Percentiles rank a stretch among this genome's conserved stretches.
phyloP scores from a whole-genome alignment of 2,888 invertebrate species.

The Heteropelma amictum region DNA sequence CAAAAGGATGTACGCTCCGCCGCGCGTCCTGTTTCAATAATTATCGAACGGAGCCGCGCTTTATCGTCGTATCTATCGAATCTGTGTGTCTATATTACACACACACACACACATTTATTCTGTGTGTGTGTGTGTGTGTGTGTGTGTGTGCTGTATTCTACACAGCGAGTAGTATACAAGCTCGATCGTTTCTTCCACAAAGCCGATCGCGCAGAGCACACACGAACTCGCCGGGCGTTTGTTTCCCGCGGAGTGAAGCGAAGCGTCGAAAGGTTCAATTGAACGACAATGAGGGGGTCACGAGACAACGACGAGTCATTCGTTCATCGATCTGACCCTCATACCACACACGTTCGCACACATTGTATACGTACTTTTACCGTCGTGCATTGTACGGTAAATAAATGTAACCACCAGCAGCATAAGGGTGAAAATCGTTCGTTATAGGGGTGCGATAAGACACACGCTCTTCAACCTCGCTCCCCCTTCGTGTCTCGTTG shows the following conservation, averaged over 20 bases:
- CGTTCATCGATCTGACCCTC: conserved; percentile 54
- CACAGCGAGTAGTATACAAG: no score
- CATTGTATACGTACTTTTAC: not conserved
- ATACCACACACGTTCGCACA: conserved; percentile 8
- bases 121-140: no score
- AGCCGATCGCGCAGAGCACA: conserved; percentile 10
- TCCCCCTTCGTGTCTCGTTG: not conserved
- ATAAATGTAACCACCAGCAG: no score
- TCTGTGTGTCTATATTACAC: no score
- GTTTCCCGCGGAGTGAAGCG: conserved; percentile 30
- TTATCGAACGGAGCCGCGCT: conserved; percentile 45
- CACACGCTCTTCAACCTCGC: conserved; percentile 35
- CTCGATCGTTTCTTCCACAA: no score
- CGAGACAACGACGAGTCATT: conserved; percentile 31
- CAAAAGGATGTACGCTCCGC: conserved; percentile 9
- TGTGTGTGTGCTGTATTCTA: no score
- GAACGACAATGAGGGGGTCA: conserved; percentile 43
- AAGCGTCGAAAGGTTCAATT: conserved; percentile 55
- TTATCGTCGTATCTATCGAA: no score
- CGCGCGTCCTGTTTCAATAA: conserved; percentile 27
- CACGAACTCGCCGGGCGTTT: not conserved
- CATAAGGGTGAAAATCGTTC: conserved; percentile 49
- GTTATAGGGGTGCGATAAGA: conserved; percentile 49
- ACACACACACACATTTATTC: not conserved
- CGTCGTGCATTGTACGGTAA: no score